phyloP scores from a whole-genome alignment of 2,113 vertebrate species.

The Oncorhynchus kisutch region DNA sequence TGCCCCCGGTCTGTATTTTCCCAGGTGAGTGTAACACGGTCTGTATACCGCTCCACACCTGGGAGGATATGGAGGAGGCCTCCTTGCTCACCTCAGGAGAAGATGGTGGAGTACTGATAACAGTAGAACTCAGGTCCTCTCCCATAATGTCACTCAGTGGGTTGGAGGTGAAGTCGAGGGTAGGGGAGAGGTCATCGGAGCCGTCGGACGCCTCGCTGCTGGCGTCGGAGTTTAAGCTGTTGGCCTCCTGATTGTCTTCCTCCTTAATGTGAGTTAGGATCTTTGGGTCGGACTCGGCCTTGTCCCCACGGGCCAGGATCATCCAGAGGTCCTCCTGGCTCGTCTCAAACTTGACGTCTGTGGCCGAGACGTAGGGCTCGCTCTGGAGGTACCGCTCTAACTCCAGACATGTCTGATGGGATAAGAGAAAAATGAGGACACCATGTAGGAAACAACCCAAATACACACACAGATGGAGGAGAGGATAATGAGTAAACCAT shows the following conservation, averaged over 20 bases:
- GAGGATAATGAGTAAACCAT: no score
- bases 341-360: slow-evolving; percentile 89
- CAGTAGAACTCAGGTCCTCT: slow-evolving; percentile 81
- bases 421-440: slow-evolving; percentile 32
- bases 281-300: slow-evolving; percentile 83
- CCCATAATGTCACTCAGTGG: slow-evolving; percentile 82
- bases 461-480: no score
- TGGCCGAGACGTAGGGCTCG: slow-evolving; percentile 91
- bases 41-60: slow-evolving; percentile 81
- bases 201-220: slow-evolving; percentile 92
- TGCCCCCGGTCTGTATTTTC: slow-evolving; percentile 82
- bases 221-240: slow-evolving; percentile 86
- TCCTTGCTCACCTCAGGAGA: slow-evolving; percentile 89
- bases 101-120: slow-evolving; percentile 86
- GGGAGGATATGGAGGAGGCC: slow-evolving; percentile 61
- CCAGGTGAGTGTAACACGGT: slow-evolving; percentile 82
- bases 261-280: slow-evolving; percentile 68
- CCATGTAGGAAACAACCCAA: no score
- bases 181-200: slow-evolving; percentile 89
- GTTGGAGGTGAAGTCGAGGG: slow-evolving; percentile 83
- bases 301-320: slow-evolving; percentile 91
- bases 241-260: slow-evolving; percentile 82
- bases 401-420: slow-evolving; percentile 90
- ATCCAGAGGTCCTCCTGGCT: slow-evolving; percentile 92
- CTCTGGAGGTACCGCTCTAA: slow-evolving; percentile 95